Percentiles rank a stretch among this genome's conserved stretches.
These are phyloP conservation scores for Erythrocercus mccallii DNA, from an alignment of 2,113 vertebrate species.

Conservation along the genomic window DNA sequence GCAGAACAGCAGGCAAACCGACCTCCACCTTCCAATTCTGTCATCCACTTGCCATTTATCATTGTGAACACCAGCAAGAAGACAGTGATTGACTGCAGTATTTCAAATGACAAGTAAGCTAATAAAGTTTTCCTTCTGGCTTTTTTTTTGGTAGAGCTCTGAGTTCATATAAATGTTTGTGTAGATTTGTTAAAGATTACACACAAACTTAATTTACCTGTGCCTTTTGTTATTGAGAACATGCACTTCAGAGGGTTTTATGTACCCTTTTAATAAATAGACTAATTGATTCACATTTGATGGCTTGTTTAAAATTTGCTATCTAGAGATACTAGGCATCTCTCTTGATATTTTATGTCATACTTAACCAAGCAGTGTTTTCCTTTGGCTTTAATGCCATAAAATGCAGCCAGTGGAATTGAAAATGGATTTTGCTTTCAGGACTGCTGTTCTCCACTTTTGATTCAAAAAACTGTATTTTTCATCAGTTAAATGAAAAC, in stretches of 20 bases:
- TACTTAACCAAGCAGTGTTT: not conserved
- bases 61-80: constrained; percentile 99
- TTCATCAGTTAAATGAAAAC: not conserved
- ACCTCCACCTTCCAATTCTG: constrained; percentile 91
- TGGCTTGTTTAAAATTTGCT: not conserved
- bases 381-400: not conserved
- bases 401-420: not conserved
- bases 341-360: not conserved
- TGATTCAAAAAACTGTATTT: not conserved
- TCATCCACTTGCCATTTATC: constrained; percentile 97
- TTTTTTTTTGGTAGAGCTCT: not conserved
- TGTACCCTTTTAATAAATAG: not conserved
- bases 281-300: not conserved
- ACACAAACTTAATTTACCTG: not conserved
- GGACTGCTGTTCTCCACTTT: not conserved
- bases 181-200: not conserved
- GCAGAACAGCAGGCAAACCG: constrained; percentile 89
- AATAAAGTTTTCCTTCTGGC: not conserved
- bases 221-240: not conserved
- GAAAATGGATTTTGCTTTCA: not conserved
- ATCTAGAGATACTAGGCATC: not conserved
- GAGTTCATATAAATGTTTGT: not conserved
- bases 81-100: constrained; percentile 99
- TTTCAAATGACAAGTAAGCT: constrained; percentile 97
- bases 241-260: not conserved